Conservation (phyloP, 2,113 vertebrate species). For the Varanus komodoensis region DNA sequence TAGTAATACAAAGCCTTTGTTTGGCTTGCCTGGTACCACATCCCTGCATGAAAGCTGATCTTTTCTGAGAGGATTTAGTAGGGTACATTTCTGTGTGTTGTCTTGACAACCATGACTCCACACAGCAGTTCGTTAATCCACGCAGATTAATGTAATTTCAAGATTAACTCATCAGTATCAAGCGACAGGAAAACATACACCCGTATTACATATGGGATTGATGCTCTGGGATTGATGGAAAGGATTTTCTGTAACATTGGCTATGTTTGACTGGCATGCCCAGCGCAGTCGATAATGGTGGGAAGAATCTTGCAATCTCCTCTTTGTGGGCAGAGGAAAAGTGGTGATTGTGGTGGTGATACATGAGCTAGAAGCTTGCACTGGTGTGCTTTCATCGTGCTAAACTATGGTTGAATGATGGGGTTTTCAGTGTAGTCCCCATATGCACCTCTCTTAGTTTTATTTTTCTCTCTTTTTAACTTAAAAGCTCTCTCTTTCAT, state of each 20-base stretch:
- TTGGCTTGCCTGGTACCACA: not conserved
- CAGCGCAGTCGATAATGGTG: not conserved
- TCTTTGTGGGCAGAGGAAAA: not conserved
- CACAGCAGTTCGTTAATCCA: constrained; percentile 34
- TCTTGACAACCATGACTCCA: constrained; percentile 53
- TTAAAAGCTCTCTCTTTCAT: too few relatives aligned
- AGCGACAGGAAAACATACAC: not conserved
- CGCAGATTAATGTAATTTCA: constrained; percentile 55
- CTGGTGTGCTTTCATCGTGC: too few relatives aligned
- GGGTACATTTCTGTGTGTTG: constrained; percentile 58
- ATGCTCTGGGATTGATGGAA: not conserved
- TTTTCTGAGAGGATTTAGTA: constrained; percentile 5
- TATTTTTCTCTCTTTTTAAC: too few relatives aligned
- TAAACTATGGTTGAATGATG: too few relatives aligned
- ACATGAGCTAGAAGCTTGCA: too few relatives aligned
- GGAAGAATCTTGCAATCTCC: not conserved
- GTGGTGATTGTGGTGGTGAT: too few relatives aligned
- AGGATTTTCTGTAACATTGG: not conserved
- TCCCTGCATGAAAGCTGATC: constrained; percentile 11
- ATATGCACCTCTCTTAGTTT: too few relatives aligned
- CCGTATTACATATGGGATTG: constrained; percentile 4
- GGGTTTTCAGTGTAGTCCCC: too few relatives aligned
- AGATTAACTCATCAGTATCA: constrained; percentile 48
- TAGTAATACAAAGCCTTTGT: constrained; percentile 15
- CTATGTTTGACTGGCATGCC: not conserved